Evolutionary conservation across 2,888 invertebrate species (phyloP).

Genomic region (Drosophila tanythrix): DNA sequence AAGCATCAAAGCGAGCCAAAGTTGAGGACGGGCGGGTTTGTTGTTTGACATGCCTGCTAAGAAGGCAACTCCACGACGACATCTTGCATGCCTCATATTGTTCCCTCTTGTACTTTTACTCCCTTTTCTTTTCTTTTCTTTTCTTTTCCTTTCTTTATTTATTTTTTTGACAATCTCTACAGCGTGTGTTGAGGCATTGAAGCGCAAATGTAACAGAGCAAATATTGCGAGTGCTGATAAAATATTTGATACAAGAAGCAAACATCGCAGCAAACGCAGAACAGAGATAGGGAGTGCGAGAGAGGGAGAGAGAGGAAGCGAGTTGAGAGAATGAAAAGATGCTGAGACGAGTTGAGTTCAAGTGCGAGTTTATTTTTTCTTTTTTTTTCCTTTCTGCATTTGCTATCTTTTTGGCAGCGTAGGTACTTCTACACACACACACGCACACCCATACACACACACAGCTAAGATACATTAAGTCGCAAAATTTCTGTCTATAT

Average conservation of each 20-base stretch:
- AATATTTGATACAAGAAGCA: constrained; percentile 42
- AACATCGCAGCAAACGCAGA: background rate
- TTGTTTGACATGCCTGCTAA: background rate
- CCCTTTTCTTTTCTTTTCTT: background rate
- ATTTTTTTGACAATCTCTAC: constrained; percentile 22
- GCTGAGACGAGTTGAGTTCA: constrained; percentile 27
- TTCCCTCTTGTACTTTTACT: constrained; percentile 16
- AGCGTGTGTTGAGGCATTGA: constrained; percentile 30
- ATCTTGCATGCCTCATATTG: constrained; percentile 22
- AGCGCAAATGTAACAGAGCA: constrained; percentile 40
- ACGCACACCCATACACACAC: background rate
- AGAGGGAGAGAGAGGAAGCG: background rate
- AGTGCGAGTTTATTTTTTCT: constrained; percentile 41
- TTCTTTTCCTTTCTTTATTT: background rate
- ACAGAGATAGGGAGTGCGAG: background rate
- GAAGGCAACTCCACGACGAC: constrained; percentile 25
- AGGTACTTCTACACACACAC: constrained; percentile 18
- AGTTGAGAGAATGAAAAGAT: background rate
- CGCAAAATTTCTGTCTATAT: constrained; percentile 1
- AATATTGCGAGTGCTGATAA: constrained; percentile 51
- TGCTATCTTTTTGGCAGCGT: constrained; percentile 36
- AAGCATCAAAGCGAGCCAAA: constrained; percentile 5
- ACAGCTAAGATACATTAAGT: constrained; percentile 21
- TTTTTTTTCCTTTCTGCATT: constrained; percentile 12
- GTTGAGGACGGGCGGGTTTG: background rate